Conservation (phyloP, 2,797 vertebrate species). For the Trematomus bernacchii region DNA sequence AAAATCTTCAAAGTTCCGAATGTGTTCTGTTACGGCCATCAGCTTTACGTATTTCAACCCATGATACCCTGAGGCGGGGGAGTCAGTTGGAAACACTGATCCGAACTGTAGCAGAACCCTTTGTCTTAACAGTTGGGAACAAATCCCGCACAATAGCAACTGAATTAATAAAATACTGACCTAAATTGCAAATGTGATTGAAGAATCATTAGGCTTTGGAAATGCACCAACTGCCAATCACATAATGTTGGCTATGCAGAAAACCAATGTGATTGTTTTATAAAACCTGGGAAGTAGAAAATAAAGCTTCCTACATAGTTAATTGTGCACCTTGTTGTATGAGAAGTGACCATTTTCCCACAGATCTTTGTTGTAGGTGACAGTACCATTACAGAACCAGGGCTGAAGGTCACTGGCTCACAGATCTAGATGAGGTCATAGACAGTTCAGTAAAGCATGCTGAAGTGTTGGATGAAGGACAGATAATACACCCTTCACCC, state of each 20-base stretch:
- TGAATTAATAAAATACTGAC: background rate
- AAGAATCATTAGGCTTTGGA: background rate
- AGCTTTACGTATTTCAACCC: constrained; percentile 4
- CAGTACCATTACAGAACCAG: background rate
- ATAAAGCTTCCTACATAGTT: background rate
- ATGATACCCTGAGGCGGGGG: background rate
- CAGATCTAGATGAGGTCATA: constrained; percentile 41
- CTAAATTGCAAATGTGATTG: background rate
- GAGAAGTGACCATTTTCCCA: constrained; percentile 9
- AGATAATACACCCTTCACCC: constrained; percentile 43
- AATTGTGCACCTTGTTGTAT: background rate
- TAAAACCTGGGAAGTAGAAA: background rate
- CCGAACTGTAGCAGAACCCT: too few relatives aligned
- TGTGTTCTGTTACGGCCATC: background rate
- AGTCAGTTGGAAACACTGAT: background rate
- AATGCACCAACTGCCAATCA: too few relatives aligned
- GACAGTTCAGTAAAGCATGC: constrained; percentile 50
- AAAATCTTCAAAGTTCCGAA: background rate
- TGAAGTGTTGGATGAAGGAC: constrained; percentile 33
- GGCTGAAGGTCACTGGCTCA: constrained; percentile 25
- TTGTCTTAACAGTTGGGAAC: background rate
- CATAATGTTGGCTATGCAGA: background rate
- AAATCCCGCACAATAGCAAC: background rate
- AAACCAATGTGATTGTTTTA: background rate
- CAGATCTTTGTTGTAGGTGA: constrained; percentile 19